These are phyloP conservation scores for Labeo rohita DNA, from an alignment of 2,113 vertebrate genomes.

Conservation along the genomic window DNA sequence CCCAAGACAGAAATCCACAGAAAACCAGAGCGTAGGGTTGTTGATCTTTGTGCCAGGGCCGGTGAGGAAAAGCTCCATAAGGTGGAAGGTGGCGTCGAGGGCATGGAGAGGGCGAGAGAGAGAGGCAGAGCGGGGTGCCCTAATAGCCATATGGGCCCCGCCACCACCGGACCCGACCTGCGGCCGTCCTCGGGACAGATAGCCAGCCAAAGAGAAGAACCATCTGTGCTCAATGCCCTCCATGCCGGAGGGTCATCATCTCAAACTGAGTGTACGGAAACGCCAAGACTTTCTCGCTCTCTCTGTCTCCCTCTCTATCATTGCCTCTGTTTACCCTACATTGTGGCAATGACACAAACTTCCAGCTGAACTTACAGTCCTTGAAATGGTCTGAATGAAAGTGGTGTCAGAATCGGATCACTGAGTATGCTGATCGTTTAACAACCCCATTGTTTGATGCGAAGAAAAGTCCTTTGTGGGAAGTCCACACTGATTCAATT, in stretches of 20 bases:
- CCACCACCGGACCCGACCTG: conserved; percentile 58
- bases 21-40: neutral
- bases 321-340: conserved; percentile 9
- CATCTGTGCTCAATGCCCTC: conserved; percentile 73
- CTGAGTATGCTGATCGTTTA: neutral
- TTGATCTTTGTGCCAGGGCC: conserved; percentile 37
- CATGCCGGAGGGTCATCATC: conserved; percentile 63
- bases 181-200: conserved; percentile 54
- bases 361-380: neutral
- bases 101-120: conserved; percentile 53
- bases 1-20: neutral
- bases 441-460: neutral
- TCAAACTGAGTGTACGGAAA: conserved; percentile 67
- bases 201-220: conserved; percentile 59
- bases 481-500: neutral
- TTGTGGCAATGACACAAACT: conserved; percentile 21
- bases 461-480: neutral
- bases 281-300: conserved; percentile 50
- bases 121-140: conserved; percentile 57
- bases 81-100: conserved; percentile 67
- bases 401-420: conserved; percentile 21
- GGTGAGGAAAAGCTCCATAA: conserved; percentile 59
- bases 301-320: neutral
- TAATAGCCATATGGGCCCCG: conserved; percentile 69
- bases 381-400: neutral